Evolutionary conservation across 2,888 invertebrate genomes (phyloP).

Genomic region (Himalopsyche anomala): DNA sequence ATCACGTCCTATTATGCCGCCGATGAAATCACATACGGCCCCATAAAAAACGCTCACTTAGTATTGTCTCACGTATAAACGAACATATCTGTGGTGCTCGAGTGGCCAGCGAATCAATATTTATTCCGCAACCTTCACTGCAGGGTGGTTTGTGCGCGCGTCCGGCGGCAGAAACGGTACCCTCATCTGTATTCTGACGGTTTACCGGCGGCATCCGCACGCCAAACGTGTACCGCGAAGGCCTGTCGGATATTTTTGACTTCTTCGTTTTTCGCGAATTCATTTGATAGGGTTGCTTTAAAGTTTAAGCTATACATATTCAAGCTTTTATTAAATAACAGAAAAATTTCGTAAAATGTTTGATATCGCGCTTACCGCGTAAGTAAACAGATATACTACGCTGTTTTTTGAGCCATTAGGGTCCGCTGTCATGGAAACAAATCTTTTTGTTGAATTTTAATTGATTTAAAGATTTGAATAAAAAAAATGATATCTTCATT

Average conservation of each 20-base stretch:
- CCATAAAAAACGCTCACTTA: slow-evolving; percentile 23
- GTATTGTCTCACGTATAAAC: slow-evolving; percentile 26
- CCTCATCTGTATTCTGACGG: slow-evolving; percentile 56
- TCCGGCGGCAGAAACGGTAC: slow-evolving; percentile 13
- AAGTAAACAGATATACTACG: no score
- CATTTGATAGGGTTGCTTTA: not conserved
- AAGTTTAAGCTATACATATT: no score
- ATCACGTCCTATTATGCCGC: slow-evolving; percentile 2
- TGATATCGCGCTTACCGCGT: no score
- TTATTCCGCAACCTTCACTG: slow-evolving; percentile 58
- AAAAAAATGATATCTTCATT: no score
- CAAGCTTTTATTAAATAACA: no score
- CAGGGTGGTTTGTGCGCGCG: slow-evolving; percentile 46
- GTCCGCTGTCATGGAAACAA: no score
- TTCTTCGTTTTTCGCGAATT: not conserved
- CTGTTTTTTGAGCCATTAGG: no score
- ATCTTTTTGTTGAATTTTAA: no score
- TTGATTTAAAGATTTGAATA: no score
- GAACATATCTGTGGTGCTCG: slow-evolving; percentile 36
- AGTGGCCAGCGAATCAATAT: slow-evolving; percentile 56
- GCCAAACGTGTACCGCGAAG: slow-evolving; percentile 20
- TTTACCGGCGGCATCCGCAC: slow-evolving; percentile 8
- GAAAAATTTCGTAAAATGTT: no score
- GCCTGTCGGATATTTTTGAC: not conserved
- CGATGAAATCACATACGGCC: slow-evolving; percentile 21